These are phyloP conservation scores for Tragelaphus scriptus DNA, from an alignment of 2,113 vertebrate species.

Conservation along the genomic window DNA sequence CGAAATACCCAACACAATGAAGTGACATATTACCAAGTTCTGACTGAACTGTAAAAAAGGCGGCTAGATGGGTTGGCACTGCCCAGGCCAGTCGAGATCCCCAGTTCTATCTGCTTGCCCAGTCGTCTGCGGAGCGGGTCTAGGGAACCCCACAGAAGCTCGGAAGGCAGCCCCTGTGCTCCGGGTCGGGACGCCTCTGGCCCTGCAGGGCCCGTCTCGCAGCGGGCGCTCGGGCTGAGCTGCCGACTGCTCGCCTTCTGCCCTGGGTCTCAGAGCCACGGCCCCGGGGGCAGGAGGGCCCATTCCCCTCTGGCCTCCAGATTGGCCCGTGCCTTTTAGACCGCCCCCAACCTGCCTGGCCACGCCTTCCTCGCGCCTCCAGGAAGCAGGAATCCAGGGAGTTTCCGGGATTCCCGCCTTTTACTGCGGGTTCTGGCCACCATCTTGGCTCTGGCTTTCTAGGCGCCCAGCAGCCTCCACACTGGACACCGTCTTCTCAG, in stretches of 20 bases:
- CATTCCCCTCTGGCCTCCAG: not conserved
- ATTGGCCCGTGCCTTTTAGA: not conserved
- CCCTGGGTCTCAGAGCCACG: not conserved
- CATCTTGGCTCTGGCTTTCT: not conserved
- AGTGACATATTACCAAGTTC: not conserved
- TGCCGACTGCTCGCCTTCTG: not conserved
- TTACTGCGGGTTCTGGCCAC: accelerated
- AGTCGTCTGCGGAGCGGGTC: not conserved
- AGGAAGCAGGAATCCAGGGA: not conserved
- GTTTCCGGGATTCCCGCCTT: not conserved
- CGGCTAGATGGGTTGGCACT: not conserved
- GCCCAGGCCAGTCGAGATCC: not conserved
- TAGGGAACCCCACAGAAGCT: not conserved
- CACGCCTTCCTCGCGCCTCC: not conserved
- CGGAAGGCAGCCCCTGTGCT: not conserved
- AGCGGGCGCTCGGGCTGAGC: accelerated
- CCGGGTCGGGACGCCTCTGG: not conserved
- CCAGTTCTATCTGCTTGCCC: not conserved
- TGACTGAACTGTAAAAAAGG: not conserved
- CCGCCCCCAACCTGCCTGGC: not conserved
- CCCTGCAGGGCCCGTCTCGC: not conserved
- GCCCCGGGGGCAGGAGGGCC: not conserved
- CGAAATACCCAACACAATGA: not conserved
- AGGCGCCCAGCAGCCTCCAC: not conserved
- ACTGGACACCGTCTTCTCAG: not conserved